Percentiles rank a stretch among this genome's conserved stretches.
Evolutionary conservation across 2,797 vertebrate genomes (phyloP).

Genomic region (Petrocephalus sullivani): DNA sequence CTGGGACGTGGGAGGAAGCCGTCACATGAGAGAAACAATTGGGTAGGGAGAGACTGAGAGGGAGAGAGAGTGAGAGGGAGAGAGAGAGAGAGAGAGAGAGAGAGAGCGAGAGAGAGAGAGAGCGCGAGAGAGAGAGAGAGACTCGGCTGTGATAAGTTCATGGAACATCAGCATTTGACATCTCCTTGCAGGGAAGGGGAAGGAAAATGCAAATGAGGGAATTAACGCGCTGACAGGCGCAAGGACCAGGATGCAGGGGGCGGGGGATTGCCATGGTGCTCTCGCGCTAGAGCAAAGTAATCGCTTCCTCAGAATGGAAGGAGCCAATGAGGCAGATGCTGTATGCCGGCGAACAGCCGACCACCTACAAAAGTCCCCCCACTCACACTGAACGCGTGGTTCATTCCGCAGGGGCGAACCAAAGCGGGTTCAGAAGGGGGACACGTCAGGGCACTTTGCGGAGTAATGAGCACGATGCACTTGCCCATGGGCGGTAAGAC

Average conservation of each 20-base stretch:
- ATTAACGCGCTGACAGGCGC: constrained; percentile 6
- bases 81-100: no score
- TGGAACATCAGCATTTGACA: constrained; percentile 1
- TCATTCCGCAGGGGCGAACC: neutral
- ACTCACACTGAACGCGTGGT: neutral
- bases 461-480: neutral
- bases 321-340: neutral
- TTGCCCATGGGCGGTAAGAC: neutral
- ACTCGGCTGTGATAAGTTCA: neutral
- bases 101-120: neutral
- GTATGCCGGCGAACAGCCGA: neutral
- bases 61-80: neutral
- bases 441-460: neutral
- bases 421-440: neutral
- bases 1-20: neutral
- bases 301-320: neutral
- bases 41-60: neutral
- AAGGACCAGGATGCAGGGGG: neutral
- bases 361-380: neutral
- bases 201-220: constrained; percentile 17
- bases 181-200: neutral
- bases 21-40: neutral
- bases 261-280: no score
- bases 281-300: neutral
- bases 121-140: neutral